Percentiles rank a stretch among this genome's conserved stretches.
phyloP scores from a whole-genome alignment of 2,888 invertebrate genomes.

The Protophormia terraenovae region DNA sequence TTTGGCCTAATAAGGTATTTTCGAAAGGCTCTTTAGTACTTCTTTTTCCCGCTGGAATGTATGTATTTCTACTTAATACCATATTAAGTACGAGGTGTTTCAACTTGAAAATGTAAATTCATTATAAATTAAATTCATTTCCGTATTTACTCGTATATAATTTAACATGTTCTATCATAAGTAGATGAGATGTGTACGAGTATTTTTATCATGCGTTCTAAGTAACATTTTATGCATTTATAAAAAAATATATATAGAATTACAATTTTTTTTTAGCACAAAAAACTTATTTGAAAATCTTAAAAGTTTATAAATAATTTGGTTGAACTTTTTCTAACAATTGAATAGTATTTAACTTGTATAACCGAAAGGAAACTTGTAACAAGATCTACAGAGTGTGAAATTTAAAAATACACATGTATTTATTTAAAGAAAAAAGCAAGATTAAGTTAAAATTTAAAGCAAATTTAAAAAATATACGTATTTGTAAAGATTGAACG shows the following conservation, averaged over 20 bases:
- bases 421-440: no score
- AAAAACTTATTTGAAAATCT: not conserved
- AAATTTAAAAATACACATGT: no score
- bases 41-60: no score
- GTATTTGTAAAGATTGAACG: no score
- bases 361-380: no score
- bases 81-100: not conserved
- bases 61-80: no score
- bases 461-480: no score
- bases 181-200: not conserved
- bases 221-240: not conserved
- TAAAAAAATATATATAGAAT: not conserved
- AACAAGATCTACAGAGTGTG: no score
- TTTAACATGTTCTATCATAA: not conserved
- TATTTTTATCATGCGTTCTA: not conserved
- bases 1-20: no score
- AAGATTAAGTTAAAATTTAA: no score
- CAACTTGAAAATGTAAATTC: not conserved
- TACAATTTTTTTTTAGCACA: no score
- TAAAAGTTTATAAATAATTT: not conserved
- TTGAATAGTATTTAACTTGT: not conserved
- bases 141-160: not conserved
- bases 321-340: not conserved
- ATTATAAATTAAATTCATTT: not conserved
- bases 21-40: no score